Conservation (phyloP, 2,113 vertebrate species). For the Onychostoma macrolepis region DNA sequence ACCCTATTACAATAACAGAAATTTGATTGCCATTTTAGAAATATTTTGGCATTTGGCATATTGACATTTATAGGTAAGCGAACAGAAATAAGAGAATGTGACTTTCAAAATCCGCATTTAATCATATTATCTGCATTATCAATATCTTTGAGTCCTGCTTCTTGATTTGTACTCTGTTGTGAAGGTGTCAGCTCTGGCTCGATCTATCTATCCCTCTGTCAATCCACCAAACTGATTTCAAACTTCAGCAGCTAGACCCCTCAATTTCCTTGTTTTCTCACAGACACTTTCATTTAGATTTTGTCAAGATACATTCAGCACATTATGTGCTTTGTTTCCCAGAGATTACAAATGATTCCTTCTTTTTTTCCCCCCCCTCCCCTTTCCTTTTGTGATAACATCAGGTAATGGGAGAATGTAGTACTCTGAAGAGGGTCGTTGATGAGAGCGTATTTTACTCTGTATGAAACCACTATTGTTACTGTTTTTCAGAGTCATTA, state of each 20-base stretch:
- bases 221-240: conserved; percentile 53
- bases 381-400: conserved; percentile 21
- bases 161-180: conserved; percentile 66
- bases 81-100: conserved; percentile 19
- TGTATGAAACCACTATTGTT: conserved; percentile 34
- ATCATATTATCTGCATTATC: conserved; percentile 46
- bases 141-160: conserved; percentile 45
- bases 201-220: conserved; percentile 66
- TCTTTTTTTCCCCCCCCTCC: background rate
- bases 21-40: background rate
- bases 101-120: conserved; percentile 31
- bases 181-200: conserved; percentile 49
- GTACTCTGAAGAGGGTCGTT: conserved; percentile 31
- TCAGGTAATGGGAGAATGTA: conserved; percentile 36
- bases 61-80: background rate
- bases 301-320: conserved; percentile 78
- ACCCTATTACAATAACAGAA: background rate
- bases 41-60: background rate
- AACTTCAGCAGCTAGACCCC: conserved; percentile 55
- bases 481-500: conserved; percentile 31
- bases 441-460: conserved; percentile 4
- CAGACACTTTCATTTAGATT: conserved; percentile 80
- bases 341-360: conserved; percentile 44
- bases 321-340: conserved; percentile 68
- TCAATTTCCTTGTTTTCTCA: conserved; percentile 61